A percentile compares a stretch with the other conserved stretches of the same genome.
Conservation (phyloP, 2,113 vertebrate species). For the Xiphophorus couchianus region DNA sequence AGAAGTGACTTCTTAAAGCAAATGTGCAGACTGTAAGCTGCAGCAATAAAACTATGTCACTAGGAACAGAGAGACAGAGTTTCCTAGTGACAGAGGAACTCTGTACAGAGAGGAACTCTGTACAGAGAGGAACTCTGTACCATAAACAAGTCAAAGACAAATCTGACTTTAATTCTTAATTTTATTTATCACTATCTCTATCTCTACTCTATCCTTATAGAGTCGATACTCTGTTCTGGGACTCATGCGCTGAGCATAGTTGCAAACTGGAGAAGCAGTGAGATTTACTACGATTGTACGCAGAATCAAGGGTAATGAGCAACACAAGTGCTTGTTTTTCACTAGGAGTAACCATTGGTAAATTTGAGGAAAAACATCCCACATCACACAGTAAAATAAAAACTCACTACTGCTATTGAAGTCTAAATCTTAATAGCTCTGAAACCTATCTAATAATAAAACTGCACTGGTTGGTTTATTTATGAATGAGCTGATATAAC, state of each 20-base stretch:
- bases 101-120: no score
- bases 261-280: not conserved
- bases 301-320: not conserved
- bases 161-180: not conserved
- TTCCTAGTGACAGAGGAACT: no score
- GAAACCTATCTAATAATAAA: no score
- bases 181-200: no score
- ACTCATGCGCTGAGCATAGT: not conserved
- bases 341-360: no score
- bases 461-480: no score
- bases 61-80: not conserved
- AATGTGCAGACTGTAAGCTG: not conserved
- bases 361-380: no score
- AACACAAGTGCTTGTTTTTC: not conserved
- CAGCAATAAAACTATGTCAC: not conserved
- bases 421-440: no score
- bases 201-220: not conserved
- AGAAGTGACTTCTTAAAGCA: not conserved
- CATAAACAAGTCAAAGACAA: not conserved
- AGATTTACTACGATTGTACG: not conserved
- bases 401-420: no score
- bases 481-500: no score
- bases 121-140: no score
- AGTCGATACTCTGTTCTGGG: not conserved
- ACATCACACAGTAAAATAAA: no score